Conservation (phyloP, 2,797 vertebrate genomes). For the Orestias chungarensis region DNA sequence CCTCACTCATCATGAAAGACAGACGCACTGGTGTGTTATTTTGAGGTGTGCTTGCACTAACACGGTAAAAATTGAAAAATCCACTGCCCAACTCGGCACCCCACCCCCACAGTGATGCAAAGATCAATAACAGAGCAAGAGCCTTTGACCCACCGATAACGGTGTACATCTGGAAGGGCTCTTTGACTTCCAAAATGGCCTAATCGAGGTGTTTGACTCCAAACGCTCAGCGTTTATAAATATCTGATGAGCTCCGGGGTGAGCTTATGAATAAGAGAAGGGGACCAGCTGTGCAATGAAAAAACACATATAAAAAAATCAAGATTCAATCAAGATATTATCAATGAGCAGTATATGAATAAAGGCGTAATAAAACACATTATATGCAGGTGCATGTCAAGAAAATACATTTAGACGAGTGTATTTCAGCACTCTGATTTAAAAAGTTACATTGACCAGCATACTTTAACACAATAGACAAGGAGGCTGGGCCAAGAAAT, state of each 20-base stretch:
- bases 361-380: not conserved
- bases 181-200: slow-evolving; percentile 52
- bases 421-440: not conserved
- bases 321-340: slow-evolving; percentile 31
- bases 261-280: slow-evolving; percentile 73
- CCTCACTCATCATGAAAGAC: slow-evolving; percentile 52
- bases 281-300: slow-evolving; percentile 61
- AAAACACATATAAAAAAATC: slow-evolving; percentile 27
- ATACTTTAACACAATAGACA: not conserved
- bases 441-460: not conserved
- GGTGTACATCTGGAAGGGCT: slow-evolving; percentile 38
- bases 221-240: slow-evolving; percentile 68
- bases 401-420: not conserved
- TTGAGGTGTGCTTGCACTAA: slow-evolving; percentile 53
- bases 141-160: slow-evolving; percentile 56
- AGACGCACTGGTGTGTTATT: slow-evolving; percentile 42
- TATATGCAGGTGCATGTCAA: not conserved
- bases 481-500: not conserved
- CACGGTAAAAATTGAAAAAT: slow-evolving; percentile 39
- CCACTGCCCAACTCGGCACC: not conserved
- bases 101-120: not conserved
- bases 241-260: slow-evolving; percentile 65
- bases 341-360: not conserved
- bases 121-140: slow-evolving; percentile 57
- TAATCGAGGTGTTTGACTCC: slow-evolving; percentile 69